phyloP scores from a whole-genome alignment of 2,113 vertebrate species.

The Notiomystis cincta region DNA sequence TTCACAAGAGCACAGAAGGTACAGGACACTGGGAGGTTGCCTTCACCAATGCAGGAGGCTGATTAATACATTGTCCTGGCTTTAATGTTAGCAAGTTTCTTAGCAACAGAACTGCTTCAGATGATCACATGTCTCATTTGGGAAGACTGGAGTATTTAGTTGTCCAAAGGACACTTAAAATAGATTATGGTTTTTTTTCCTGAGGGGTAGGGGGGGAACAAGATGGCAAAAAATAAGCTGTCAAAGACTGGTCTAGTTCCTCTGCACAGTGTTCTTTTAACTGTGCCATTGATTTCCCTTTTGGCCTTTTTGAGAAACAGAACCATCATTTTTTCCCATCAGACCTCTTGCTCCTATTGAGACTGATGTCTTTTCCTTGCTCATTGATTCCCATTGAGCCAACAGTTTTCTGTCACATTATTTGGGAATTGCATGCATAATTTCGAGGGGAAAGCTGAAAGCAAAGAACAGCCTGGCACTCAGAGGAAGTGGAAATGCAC shows the following conservation, averaged over 20 bases:
- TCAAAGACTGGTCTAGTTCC: not conserved
- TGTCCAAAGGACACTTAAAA: not conserved
- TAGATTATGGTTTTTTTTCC: not conserved
- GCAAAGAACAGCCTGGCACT: not conserved
- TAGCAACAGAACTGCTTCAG: slow-evolving; percentile 1
- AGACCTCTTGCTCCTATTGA: not conserved
- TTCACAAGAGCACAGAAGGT: not conserved
- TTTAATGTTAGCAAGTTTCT: slow-evolving; percentile 1
- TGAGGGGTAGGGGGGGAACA: no score
- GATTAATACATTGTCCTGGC: not conserved
- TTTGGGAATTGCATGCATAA: not conserved
- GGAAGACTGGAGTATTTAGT: not conserved
- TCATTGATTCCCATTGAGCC: not conserved
- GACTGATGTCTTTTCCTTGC: not conserved
- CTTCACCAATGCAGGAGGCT: not conserved
- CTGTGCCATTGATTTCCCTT: not conserved
- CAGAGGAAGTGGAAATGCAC: not conserved
- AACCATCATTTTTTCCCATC: not conserved
- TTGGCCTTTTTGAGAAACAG: not conserved
- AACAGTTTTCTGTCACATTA: not conserved
- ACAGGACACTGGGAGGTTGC: not conserved
- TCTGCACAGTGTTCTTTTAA: not conserved
- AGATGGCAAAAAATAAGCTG: not conserved
- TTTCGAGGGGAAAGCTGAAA: not conserved
- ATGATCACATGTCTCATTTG: not conserved